Conservation (phyloP, 92 coral and sea anemone species). For the Umimayanthus kanabou region DNA sequence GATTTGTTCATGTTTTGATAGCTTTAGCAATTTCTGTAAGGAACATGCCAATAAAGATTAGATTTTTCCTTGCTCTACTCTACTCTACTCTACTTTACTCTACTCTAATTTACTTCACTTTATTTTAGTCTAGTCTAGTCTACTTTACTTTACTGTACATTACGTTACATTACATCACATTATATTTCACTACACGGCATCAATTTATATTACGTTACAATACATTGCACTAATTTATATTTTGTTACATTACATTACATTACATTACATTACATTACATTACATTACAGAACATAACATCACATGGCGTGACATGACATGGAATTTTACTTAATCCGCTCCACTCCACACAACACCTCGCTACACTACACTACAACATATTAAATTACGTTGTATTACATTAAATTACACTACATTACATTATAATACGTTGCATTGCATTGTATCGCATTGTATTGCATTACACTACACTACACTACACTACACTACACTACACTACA, state of each 20-base stretch:
- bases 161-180: neutral
- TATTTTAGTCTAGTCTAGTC: too few species aligned
- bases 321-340: neutral
- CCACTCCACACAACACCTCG: too few species aligned
- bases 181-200: neutral
- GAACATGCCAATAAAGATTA: too few species aligned
- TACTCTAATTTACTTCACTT: neutral
- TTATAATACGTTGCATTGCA: too few species aligned
- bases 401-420: too few species aligned
- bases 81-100: neutral
- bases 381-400: too few species aligned
- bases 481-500: too few species aligned
- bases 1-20: too few species aligned
- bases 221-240: neutral
- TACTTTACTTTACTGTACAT: neutral
- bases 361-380: neutral
- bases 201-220: neutral
- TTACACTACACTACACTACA: too few species aligned
- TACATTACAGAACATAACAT: neutral
- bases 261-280: neutral
- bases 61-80: neutral
- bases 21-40: too few species aligned
- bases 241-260: neutral
- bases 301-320: too few species aligned
- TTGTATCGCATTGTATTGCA: too few species aligned